Conservation (phyloP, 2,797 vertebrate species). For the Acestrorhynchus altus region DNA sequence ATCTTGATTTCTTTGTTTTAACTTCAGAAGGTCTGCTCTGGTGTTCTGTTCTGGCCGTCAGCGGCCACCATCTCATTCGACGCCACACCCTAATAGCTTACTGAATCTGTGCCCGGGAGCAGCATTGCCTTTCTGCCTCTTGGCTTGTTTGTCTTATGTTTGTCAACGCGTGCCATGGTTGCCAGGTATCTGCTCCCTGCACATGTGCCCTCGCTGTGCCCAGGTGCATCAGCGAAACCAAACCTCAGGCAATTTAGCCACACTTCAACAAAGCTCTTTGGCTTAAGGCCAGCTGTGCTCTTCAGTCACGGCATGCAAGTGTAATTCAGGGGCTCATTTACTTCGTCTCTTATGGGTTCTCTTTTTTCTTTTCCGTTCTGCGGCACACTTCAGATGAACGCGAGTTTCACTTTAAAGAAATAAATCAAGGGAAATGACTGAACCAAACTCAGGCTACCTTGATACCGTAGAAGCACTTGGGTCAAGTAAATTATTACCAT, state of each 20-base stretch:
- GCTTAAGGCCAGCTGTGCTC: background rate
- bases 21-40: slow-evolving; percentile 43
- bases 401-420: slow-evolving; percentile 33
- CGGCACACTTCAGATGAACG: slow-evolving; percentile 20
- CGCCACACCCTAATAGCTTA: no score
- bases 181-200: slow-evolving; percentile 64
- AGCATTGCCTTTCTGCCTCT: slow-evolving; percentile 22
- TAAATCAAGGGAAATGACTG: slow-evolving; percentile 35
- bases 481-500: slow-evolving; percentile 8
- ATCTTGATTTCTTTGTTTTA: slow-evolving; percentile 61
- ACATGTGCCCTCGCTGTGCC: background rate
- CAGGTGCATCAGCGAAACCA: slow-evolving; percentile 29
- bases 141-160: slow-evolving; percentile 21
- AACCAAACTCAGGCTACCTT: slow-evolving; percentile 24
- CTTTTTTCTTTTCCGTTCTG: background rate
- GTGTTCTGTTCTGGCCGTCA: slow-evolving; percentile 51
- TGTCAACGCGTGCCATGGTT: slow-evolving; percentile 66
- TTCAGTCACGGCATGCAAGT: background rate
- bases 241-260: slow-evolving; percentile 28
- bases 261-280: slow-evolving; percentile 7
- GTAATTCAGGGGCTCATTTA: slow-evolving; percentile 34
- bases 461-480: slow-evolving; percentile 9
- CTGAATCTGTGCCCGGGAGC: background rate
- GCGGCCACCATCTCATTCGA: slow-evolving; percentile 48
- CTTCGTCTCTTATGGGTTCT: background rate